These are phyloP conservation scores for Sceloporus tristichus DNA, from an alignment of 2,113 vertebrate genomes.

Conservation along the genomic window DNA sequence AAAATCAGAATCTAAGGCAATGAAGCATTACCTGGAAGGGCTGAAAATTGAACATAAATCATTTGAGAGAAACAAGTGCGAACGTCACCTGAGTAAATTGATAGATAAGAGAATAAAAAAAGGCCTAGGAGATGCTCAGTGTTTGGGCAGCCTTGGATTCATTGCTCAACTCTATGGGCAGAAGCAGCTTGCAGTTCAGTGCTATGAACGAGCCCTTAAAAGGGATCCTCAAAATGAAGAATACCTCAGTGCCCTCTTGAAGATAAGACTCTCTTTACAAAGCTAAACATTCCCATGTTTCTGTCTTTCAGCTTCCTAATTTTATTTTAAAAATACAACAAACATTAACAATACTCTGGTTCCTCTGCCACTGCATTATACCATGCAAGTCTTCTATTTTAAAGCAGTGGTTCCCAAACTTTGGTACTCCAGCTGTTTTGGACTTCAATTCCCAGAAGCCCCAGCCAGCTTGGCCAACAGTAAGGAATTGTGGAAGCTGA, in stretches of 20 bases:
- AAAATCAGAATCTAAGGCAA: slow-evolving; percentile 73
- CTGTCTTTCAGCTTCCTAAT: background rate
- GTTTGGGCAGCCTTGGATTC: slow-evolving; percentile 61
- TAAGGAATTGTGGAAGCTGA: too few relatives aligned
- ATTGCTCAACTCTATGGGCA: slow-evolving; percentile 55
- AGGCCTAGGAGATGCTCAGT: slow-evolving; percentile 39
- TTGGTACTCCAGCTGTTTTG: too few relatives aligned
- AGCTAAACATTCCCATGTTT: slow-evolving; percentile 22
- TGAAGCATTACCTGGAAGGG: slow-evolving; percentile 73
- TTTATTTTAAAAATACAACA: background rate
- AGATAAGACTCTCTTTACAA: slow-evolving; percentile 66
- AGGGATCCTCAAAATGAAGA: slow-evolving; percentile 66
- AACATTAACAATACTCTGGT: too few relatives aligned
- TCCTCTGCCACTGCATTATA: too few relatives aligned
- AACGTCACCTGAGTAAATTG: slow-evolving; percentile 57
- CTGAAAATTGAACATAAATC: slow-evolving; percentile 71
- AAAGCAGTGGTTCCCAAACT: too few relatives aligned
- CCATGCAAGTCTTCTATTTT: too few relatives aligned
- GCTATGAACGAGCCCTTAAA: slow-evolving; percentile 68
- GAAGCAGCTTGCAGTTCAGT: slow-evolving; percentile 62
- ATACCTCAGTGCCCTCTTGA: slow-evolving; percentile 66
- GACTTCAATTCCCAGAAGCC: too few relatives aligned
- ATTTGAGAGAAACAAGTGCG: slow-evolving; percentile 26
- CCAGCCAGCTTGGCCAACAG: too few relatives aligned
- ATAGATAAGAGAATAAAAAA: slow-evolving; percentile 52